These are phyloP conservation scores for Torymus aiolomorphi DNA, from an alignment of 2,888 invertebrate genomes.

Conservation along the genomic window DNA sequence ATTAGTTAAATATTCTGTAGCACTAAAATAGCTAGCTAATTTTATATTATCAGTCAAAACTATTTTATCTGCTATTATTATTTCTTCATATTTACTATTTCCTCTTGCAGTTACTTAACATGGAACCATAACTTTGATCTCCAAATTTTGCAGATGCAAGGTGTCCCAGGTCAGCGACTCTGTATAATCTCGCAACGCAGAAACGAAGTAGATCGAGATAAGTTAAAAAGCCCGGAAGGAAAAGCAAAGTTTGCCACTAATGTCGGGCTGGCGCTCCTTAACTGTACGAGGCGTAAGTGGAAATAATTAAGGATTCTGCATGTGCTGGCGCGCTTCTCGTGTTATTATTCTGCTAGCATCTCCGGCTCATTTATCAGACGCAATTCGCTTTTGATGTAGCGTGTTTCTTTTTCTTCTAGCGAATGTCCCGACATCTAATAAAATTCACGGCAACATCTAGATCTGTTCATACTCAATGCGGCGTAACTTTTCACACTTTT, in stretches of 20 bases:
- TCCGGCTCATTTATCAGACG: constrained; percentile 36
- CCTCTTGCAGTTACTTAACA: not conserved
- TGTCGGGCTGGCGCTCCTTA: constrained; percentile 1
- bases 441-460: constrained; percentile 6
- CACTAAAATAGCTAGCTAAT: too few species aligned
- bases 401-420: constrained; percentile 14
- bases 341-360: constrained; percentile 48
- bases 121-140: not conserved
- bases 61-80: too few species aligned
- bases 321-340: constrained; percentile 26
- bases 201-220: constrained; percentile 1
- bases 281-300: constrained; percentile 10
- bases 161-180: constrained; percentile 16
- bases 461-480: not conserved
- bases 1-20: too few species aligned
- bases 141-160: not conserved
- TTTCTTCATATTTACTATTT: not conserved
- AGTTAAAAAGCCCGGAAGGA: constrained; percentile 7
- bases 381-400: constrained; percentile 36
- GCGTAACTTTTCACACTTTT: constrained; percentile 9
- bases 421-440: not conserved
- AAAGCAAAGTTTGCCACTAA: constrained; percentile 19
- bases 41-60: too few species aligned
- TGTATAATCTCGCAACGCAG: not conserved
- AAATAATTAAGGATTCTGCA: constrained; percentile 47